Evolutionary conservation across 2,113 vertebrate genomes (phyloP), one percentile per base, ranked within the genome.

Genomic region (Artemisiospiza belli): DNA sequence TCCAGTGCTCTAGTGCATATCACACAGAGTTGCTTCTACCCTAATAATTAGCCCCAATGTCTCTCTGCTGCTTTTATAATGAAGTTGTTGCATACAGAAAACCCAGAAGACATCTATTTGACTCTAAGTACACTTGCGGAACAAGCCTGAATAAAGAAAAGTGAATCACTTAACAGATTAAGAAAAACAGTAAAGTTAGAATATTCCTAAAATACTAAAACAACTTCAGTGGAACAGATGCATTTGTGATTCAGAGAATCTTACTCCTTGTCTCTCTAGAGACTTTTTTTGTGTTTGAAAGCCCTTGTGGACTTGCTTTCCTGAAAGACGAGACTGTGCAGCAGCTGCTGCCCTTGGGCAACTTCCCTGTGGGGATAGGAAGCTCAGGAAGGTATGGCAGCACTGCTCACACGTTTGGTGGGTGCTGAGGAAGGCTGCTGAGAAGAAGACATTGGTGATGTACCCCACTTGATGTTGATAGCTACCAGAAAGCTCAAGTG

Each of bases 281-380:
- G 37, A 44, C 9, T 15, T 35, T 59, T 63, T 57, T 37, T 22
- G 14, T 25, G 6, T 28, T n/a, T 81, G n/a, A 54, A 89, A 49
- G 16, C 5, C 12, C 8, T 57, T 11, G 16, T 43, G 31, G 8
- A 83, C 16, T 55, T 55, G 4, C 10, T 47, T 19, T 68, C 18
- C 12, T 54, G 58, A 57, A 43, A 0, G 0, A 5, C 31, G n/a
- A 73, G 17, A 8, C 7, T 49, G 15, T 57, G 19, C 15, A 69
- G 39, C 14, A 22, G 15, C 7, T 54, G 25, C 16, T 79, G 20
- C 5, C 22, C 12, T 67, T 51, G 24, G 8, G 11, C 2, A 3
- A 21, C 3, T 8, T 81, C 24, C 58, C 12, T 28, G 19, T 3
- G 28, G 8, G 8, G 0, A 30, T 12, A 30, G n/a, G n/a, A 77